Base-by-base conservation (phyloP, 2,113 vertebrate genomes). In the Larimichthys crocea region DNA sequence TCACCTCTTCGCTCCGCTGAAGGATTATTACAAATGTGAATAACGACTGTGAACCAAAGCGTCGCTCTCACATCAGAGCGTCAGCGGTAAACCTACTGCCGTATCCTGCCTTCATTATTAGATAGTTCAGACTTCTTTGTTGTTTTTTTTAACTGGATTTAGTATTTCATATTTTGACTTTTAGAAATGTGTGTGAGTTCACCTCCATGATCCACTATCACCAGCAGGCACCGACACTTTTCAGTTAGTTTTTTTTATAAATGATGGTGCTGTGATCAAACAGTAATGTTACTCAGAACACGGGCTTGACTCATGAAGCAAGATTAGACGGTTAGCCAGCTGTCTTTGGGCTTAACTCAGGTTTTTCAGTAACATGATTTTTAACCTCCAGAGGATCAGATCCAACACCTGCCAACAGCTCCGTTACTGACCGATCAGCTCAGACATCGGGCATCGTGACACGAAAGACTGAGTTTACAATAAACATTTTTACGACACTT, bases 21-120 rank as follows among this genome's bases (percentile, higher is more conserved):
- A 98, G 94, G 98, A 99, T 94, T 99, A 99, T 86, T 99, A 96
- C 84, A 95, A 96, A 89, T 99, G 97, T 83, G 96, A 98, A 91
- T 95, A 95, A 66, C 66, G 19, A 64, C 76, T 19, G 68, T 75
- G 64, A 83, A 16, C 19, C 14, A 14, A 61, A 76, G 72, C 74
- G 53, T 49, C 75, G 48, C n/a, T 50, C 26, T 35, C 48, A 10
- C 11, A 15, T 71, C 49, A 14, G 65, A 76, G 72, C 74, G 53
- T 49, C 75, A 61, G 82, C 4, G 29, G 56, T 65, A 46, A 75
- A 65, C 66, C 64, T 2, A 16, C 78, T 48, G 80, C 72, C 69
- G 86, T 84, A 78, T 65, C 19, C 11, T 20, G 9, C 44, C 29
- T 1, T 22, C 48, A 19, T 59, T 16, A 42, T n/a, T 61, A 42